phyloP scores from a whole-genome alignment of 1,140 invertebrate genomes.

The Lerema accius region DNA sequence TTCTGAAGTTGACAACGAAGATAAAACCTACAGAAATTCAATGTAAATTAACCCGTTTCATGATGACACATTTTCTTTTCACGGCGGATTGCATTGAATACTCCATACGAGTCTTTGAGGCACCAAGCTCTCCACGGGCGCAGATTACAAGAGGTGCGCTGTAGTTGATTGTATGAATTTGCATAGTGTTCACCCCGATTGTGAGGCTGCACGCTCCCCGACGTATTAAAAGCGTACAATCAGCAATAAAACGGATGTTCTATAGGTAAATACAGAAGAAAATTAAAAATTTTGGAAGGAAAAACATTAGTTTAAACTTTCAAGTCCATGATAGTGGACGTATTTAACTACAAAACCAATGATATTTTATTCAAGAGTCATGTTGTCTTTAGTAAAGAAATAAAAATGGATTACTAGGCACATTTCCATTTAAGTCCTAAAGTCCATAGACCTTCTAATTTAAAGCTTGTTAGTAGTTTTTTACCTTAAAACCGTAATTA shows the following conservation, averaged over 20 bases:
- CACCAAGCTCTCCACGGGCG: background rate
- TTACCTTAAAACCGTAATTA: no score
- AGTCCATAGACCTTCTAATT: no score
- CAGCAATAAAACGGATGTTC: slow-evolving; percentile 29
- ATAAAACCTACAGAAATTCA: background rate
- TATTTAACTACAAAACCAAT: no score
- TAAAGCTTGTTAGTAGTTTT: no score
- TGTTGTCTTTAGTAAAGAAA: no score
- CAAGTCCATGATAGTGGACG: no score
- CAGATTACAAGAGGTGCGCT: slow-evolving; percentile 31
- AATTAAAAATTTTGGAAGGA: background rate
- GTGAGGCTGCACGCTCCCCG: slow-evolving; percentile 42
- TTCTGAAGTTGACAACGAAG: no score
- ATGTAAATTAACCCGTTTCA: slow-evolving; percentile 32
- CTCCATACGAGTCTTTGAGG: slow-evolving; percentile 8
- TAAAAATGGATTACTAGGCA: no score
- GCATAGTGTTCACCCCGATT: slow-evolving; percentile 36
- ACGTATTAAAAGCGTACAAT: slow-evolving; percentile 48
- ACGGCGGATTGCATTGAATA: slow-evolving; percentile 22
- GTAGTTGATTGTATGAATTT: slow-evolving; percentile 43
- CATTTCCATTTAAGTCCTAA: no score
- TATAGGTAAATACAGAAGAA: background rate
- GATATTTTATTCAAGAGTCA: no score
- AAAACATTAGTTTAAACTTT: no score
- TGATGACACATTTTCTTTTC: slow-evolving; percentile 32